Base-by-base conservation (phyloP, 2,113 vertebrate species). In the Pelecanoides urinatrix region DNA sequence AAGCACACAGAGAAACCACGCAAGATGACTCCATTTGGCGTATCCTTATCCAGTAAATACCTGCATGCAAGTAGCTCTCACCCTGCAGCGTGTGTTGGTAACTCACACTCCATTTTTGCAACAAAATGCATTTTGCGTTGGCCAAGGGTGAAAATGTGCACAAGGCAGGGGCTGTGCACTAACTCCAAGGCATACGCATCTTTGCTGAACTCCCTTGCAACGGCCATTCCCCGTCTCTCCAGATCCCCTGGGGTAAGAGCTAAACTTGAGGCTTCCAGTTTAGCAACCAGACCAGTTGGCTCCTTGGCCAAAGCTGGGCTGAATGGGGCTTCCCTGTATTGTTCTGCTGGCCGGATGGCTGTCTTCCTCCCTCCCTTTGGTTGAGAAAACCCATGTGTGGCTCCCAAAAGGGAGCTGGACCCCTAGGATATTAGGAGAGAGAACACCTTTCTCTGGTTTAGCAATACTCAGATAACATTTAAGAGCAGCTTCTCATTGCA, bases 181-280 rank as follows among this genome's bases (percentile, higher is more conserved):
- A 18, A 56, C 10, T 13, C 23, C 42, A 68, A 6, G 4, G 3
- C 21, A 47, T 19, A 17, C 3, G 5, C 9, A 32, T 3, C 9
- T 70, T 84, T 44, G 26, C 10, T 61, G 36, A 44, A 11, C 49
- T 86, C 63, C 25, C 52, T 62, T 68, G 12, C 20, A 44, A 40
- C 0, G 6, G 12, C 23, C 20, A 29, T 86, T 72, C 16, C 18
- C 9, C 1, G 0, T 38, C 1, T 88, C 26, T 44, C 20, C 29
- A 56, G 25, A 26, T 68, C 4, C 14, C 27, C 7, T 10, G 9
- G 8, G 8, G 9, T 5, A 65, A 18, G 25, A 75, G 17, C 2
- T 42, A 22, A 62, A 68, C 19, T 47, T 40, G 10, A 47, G 32
- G 8, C 10, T 92, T 70, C 27, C 59, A 61, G 40, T 73, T 86